These are phyloP conservation scores for Tribolium castaneum DNA, from an alignment of 1,140 invertebrate species.

Conservation along the genomic window DNA sequence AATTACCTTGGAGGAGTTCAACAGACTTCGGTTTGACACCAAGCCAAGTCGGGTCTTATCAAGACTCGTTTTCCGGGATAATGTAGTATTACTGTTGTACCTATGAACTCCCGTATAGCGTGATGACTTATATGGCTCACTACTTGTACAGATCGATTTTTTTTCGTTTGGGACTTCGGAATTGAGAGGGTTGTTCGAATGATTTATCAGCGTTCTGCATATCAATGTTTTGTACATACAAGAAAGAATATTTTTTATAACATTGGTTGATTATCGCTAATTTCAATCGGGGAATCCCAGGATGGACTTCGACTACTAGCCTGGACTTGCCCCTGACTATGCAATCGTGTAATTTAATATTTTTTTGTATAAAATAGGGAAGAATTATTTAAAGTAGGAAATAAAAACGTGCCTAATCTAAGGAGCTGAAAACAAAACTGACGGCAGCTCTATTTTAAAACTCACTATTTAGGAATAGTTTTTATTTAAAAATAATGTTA, in stretches of 20 bases:
- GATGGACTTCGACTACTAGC: too few species aligned
- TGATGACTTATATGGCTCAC: slow-evolving; percentile 41
- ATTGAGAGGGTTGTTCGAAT: slow-evolving; percentile 44
- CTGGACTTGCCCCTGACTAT: neutral
- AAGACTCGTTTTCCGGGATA: slow-evolving; percentile 56
- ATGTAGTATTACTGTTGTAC: slow-evolving; percentile 50
- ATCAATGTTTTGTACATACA: slow-evolving; percentile 41
- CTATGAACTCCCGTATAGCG: slow-evolving; percentile 37
- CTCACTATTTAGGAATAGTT: slow-evolving; percentile 38
- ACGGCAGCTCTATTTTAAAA: slow-evolving; percentile 37
- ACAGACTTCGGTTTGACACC: slow-evolving; percentile 71
- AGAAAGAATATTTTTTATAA: slow-evolving; percentile 43
- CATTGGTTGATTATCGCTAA: slow-evolving; percentile 23
- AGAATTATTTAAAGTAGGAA: slow-evolving; percentile 8
- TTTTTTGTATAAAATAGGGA: slow-evolving; percentile 4
- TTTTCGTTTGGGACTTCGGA: slow-evolving; percentile 21
- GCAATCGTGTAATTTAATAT: slow-evolving; percentile 15
- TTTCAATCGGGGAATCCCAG: neutral
- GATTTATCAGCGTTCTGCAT: slow-evolving; percentile 50
- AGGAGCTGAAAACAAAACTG: slow-evolving; percentile 7
- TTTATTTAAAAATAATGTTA: slow-evolving; percentile 39
- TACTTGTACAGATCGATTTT: slow-evolving; percentile 18
- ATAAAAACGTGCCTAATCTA: slow-evolving; percentile 27
- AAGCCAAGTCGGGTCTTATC: slow-evolving; percentile 40
- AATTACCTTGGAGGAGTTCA: slow-evolving; percentile 68